Conservation (phyloP, 2,113 vertebrate genomes). For the Zosterops lateralis region DNA sequence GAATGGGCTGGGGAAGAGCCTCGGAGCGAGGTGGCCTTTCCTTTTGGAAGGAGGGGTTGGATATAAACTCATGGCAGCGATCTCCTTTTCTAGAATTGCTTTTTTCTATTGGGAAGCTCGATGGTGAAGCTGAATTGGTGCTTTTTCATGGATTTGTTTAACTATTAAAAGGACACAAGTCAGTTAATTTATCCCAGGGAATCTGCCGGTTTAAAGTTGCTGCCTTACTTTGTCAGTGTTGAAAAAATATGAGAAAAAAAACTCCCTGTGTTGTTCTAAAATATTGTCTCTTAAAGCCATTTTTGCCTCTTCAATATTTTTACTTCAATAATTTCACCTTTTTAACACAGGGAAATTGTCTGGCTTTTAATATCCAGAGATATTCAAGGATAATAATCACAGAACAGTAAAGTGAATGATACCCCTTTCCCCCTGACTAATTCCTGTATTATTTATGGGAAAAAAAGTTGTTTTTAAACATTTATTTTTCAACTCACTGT, state of each 20-base stretch:
- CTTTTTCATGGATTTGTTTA: rapidly evolving
- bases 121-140: neutral
- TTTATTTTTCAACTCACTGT: neutral
- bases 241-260: neutral
- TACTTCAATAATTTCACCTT: neutral
- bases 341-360: neutral
- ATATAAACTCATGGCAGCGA: rapidly evolving
- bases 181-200: neutral
- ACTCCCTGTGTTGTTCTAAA: rapidly evolving
- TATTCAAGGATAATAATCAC: no score
- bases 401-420: neutral
- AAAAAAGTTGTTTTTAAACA: neutral
- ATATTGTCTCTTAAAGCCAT: rapidly evolving
- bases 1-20: neutral
- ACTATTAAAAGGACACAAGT: neutral
- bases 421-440: neutral
- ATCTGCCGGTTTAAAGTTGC: neutral
- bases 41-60: neutral
- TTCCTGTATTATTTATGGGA: neutral
- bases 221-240: neutral
- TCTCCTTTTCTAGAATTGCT: neutral
- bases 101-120: neutral
- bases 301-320: neutral
- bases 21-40: neutral
- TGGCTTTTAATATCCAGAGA: neutral